A percentile compares a stretch with the other conserved stretches of the same genome.
Conservation (phyloP, 2,113 vertebrate genomes). For the Dendropsophus ebraccatus region DNA sequence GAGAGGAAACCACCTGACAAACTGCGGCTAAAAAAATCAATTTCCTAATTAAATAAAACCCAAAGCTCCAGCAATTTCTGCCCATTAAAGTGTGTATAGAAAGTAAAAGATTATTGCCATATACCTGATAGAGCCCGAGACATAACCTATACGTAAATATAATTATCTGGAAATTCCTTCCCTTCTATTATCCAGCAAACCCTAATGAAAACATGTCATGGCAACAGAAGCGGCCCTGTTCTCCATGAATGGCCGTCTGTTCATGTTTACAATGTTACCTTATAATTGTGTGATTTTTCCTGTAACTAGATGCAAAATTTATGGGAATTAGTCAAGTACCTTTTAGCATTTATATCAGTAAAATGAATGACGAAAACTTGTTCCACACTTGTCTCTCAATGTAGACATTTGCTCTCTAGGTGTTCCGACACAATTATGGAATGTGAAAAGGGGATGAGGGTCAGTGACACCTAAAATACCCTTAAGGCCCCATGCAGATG, state of each 20-base stretch:
- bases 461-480: not conserved
- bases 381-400: not conserved
- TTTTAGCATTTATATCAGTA: not conserved
- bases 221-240: not conserved
- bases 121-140: not conserved
- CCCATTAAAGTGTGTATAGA: constrained; percentile 1
- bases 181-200: not conserved
- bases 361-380: not conserved
- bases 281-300: constrained; percentile 5
- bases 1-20: not conserved
- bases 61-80: not conserved
- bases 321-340: not conserved
- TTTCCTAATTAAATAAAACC: constrained; percentile 27
- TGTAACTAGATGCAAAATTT: not conserved
- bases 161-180: constrained; percentile 19
- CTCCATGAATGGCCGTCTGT: not conserved
- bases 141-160: not conserved
- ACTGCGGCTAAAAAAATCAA: not conserved
- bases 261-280: not conserved
- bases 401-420: not conserved
- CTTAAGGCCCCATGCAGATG: not conserved
- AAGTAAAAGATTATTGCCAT: not conserved
- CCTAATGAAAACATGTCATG: constrained; percentile 13
- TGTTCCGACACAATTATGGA: not conserved
- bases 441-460: not conserved